Evolutionary conservation across 1,140 invertebrate genomes (phyloP).

Genomic region (Frieseomelitta varia): DNA sequence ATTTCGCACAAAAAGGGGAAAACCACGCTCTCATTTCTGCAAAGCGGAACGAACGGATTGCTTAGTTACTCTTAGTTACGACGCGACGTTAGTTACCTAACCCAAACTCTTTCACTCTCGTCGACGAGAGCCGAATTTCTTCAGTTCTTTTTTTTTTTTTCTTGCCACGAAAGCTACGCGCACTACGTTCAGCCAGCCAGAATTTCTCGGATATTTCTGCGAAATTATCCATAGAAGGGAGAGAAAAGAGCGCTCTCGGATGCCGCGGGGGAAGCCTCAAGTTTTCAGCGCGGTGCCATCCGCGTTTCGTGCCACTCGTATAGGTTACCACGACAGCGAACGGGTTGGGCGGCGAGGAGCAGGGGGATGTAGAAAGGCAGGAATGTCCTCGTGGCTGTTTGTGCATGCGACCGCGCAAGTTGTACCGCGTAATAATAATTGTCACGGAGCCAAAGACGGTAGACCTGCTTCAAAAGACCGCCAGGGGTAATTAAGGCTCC

Average conservation of each 20-base stretch:
- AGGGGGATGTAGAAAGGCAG: background rate
- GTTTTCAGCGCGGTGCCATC: constrained; percentile 25
- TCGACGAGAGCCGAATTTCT: background rate
- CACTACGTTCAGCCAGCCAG: background rate
- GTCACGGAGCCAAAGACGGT: constrained; percentile 51
- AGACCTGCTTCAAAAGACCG: constrained; percentile 66
- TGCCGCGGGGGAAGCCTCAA: constrained; percentile 12
- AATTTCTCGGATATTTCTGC: constrained; percentile 24
- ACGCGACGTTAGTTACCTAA: too few species aligned
- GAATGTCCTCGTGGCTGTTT: constrained; percentile 7
- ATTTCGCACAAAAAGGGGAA: too few species aligned
- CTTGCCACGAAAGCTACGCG: too few species aligned
- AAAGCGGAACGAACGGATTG: constrained; percentile 17
- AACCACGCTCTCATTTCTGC: too few species aligned
- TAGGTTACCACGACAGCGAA: background rate
- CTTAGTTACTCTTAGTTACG: constrained; percentile 19
- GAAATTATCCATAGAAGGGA: constrained; percentile 17
- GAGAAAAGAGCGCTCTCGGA: constrained; percentile 26
- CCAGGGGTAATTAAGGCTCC: constrained; percentile 69
- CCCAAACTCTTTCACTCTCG: background rate
- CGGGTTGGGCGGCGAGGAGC: too few species aligned
- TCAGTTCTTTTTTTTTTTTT: background rate
- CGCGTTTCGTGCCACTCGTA: background rate
- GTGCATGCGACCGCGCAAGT: constrained; percentile 24
- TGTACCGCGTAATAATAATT: constrained; percentile 62